A percentile compares a stretch with the other conserved stretches of the same genome.
Evolutionary conservation across 2,797 vertebrate species (phyloP).

Genomic region (Mionectes olivaceus): DNA sequence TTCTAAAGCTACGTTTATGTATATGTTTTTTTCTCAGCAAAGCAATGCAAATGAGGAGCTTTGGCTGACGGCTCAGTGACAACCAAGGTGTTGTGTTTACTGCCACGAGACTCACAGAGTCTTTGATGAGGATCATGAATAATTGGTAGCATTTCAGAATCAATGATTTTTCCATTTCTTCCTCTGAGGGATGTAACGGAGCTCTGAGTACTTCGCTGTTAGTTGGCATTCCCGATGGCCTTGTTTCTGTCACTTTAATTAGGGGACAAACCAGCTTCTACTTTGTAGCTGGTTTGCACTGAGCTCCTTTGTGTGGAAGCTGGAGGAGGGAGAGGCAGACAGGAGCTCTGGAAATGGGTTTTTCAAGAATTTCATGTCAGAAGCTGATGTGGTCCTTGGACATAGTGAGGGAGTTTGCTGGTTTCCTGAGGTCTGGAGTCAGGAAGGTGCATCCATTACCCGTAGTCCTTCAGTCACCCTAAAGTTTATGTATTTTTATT

Average conservation of each 20-base stretch:
- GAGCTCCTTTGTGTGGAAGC: neutral
- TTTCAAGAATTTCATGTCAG: neutral
- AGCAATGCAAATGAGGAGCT: neutral
- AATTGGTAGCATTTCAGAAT: constrained; percentile 44
- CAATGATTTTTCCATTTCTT: constrained; percentile 2
- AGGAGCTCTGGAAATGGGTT: neutral
- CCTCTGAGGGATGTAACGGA: neutral
- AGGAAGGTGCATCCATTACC: neutral
- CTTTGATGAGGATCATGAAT: constrained; percentile 47
- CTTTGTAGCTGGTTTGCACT: neutral
- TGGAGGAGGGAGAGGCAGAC: neutral
- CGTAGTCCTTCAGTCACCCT: neutral
- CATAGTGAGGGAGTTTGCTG: neutral
- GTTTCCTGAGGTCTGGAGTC: neutral
- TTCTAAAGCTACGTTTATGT: neutral
- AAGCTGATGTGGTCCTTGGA: neutral
- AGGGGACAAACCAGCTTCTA: constrained; percentile 1
- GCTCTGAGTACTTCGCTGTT: neutral
- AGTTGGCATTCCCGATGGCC: neutral
- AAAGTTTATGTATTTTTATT: neutral
- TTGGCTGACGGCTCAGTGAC: neutral
- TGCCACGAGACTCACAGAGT: neutral
- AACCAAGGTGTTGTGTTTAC: constrained; percentile 24
- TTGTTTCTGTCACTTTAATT: neutral
- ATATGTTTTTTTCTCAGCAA: neutral